These are phyloP conservation scores for Columba livia DNA, from an alignment of 2,113 vertebrate species.

Conservation along the genomic window DNA sequence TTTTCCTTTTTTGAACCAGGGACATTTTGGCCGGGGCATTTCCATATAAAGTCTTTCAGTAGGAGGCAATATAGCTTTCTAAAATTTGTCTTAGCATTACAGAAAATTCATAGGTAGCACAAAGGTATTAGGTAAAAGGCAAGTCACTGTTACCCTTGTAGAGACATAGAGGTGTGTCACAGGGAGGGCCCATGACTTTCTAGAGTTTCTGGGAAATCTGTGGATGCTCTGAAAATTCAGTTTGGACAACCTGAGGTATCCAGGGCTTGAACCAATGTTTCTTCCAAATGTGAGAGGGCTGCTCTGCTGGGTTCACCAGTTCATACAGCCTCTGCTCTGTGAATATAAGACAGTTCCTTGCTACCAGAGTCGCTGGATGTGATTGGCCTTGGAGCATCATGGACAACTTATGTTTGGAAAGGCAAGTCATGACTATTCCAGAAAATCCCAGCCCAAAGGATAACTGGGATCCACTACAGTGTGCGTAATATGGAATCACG, in stretches of 20 bases:
- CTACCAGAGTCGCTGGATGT: background rate
- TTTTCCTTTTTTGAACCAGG: background rate
- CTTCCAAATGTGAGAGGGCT: background rate
- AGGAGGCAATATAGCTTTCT: background rate
- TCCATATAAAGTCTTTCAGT: background rate
- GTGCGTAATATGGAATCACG: background rate
- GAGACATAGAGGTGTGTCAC: background rate
- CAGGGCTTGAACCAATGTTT: background rate
- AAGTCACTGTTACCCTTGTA: background rate
- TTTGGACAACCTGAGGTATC: background rate
- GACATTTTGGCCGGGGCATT: background rate
- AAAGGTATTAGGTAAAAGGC: background rate
- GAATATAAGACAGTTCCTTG: background rate
- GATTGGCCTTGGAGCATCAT: background rate
- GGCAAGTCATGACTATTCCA: background rate
- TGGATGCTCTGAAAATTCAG: background rate
- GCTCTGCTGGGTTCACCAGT: background rate
- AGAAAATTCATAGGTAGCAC: background rate
- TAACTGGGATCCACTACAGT: background rate
- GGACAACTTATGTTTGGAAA: background rate
- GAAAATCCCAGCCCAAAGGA: background rate
- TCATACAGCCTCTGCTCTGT: background rate
- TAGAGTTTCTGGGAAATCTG: background rate
- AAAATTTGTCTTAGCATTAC: background rate
- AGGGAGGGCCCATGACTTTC: background rate